Evolutionary conservation across 1,140 invertebrate species (phyloP), one percentile per base, ranked within the genome.

Genomic region (Sarcophaga peregrina): DNA sequence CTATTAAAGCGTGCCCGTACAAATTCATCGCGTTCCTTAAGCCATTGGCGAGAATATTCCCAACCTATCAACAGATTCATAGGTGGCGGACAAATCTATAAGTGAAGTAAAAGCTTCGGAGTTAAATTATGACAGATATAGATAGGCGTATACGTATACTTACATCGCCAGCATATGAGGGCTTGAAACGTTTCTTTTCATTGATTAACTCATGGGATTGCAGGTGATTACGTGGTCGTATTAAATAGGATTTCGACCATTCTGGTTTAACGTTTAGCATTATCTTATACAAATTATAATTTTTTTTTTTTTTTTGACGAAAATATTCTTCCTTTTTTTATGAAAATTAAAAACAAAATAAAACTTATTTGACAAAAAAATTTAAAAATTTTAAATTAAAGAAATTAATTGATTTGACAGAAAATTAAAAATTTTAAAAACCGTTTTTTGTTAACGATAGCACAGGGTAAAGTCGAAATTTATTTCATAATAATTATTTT

Each of bases 1-100:
- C 52, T 83, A 10, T 46, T 50, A 9, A 83, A 48, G 11, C 54
- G 83, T 10, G 83, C 25, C 37, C 58, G 20, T 3, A 85, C 25
- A 68, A 84, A 89, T 3, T 74, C 62, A 15, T 85, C 82, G 3
- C 87, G 86, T 58, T 89, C 87, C 0, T 81, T 72, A 8, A 85
- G 47, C 87, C 87, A 89, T 58, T 85, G 87, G 6, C 87, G 83
- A 2, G 76, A 87, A 20, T 89, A 89, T 48, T 89, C 87, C 82
- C 82, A 75, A 11, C 84, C 87, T 13, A 89, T 62, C 1, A 83
- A 54, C 37, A 72, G 72, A 48, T 82, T 83, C 83, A 83, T 83
- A 11, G 80, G 68, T n/a, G 74, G 17, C 5, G 80, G 83, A 48
- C 80, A 82, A 48, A n/a, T 45, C 83, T 83, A 37, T 37, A 37